These are phyloP conservation scores for Strix uralensis DNA, from an alignment of 2,113 vertebrate genomes.

Conservation along the genomic window DNA sequence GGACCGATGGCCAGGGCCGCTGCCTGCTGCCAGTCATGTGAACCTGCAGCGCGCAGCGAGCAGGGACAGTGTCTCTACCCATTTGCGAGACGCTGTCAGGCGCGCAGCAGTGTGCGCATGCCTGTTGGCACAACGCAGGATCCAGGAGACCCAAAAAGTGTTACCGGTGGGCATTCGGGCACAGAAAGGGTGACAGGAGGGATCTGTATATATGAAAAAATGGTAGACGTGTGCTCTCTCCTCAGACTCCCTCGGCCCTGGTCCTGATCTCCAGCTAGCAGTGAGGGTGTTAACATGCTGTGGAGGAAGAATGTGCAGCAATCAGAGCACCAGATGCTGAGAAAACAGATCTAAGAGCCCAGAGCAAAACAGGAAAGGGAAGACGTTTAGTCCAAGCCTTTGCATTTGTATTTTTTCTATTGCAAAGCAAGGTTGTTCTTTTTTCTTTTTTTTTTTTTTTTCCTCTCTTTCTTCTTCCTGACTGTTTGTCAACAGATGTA, in stretches of 20 bases:
- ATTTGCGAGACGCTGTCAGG: too few relatives aligned
- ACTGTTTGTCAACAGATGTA: constrained; percentile 57
- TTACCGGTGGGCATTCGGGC: too few relatives aligned
- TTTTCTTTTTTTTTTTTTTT: not conserved
- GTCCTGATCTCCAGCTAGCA: not conserved
- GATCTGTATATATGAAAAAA: rapidly evolving
- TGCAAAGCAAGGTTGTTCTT: not conserved
- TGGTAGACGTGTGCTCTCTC: too few relatives aligned
- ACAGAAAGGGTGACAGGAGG: not conserved
- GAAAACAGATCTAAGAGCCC: not conserved
- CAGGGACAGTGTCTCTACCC: too few relatives aligned
- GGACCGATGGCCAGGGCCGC: too few relatives aligned
- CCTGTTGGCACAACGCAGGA: not conserved
- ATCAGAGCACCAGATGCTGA: too few relatives aligned
- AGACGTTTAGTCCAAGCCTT: not conserved
- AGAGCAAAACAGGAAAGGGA: constrained; percentile 33
- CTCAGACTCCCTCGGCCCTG: too few relatives aligned
- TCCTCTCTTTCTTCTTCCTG: not conserved
- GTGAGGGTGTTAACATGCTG: too few relatives aligned
- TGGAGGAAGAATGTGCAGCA: not conserved
- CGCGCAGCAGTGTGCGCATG: too few relatives aligned
- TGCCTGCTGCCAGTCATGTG: too few relatives aligned
- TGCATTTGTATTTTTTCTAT: not conserved
- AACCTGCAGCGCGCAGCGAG: too few relatives aligned
- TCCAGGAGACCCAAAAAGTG: rapidly evolving